Evolutionary conservation across 1,140 invertebrate species (phyloP), one percentile per base, ranked within the genome.

Genomic region (Callitettix versicolor): DNA sequence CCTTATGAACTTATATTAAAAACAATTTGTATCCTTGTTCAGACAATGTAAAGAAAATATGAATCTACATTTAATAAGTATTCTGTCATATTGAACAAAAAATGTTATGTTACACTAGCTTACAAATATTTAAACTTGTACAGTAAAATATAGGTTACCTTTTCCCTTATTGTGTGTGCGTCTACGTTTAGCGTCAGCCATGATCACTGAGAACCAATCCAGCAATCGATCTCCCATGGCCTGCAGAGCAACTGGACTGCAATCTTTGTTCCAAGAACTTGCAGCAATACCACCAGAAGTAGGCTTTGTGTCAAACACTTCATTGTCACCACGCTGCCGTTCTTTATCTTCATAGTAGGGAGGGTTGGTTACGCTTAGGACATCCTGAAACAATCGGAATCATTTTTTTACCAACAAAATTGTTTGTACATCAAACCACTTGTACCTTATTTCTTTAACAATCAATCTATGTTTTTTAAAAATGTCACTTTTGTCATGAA

Each of bases 191-290:
- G 76, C 74, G 64, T 92, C 87, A 33, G 84, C 79, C 87, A 91
- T 91, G 40, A 93, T 82, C 48, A 94, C 88, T 2, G 86, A 88
- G 70, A 95, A 95, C 91, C 91, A 94, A 72, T 94, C 90, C n/a
- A 94, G 71, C 51, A 94, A 73, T 3, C 91, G 79, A 73, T 91
- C 85, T 7, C 90, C 90, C 83, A 93, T 92, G 17, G 83, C 80
- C 59, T 89, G 85, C 57, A 91, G 73, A 43, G 87, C 84, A 52
- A 80, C 74, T 22, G 78, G 71, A 48, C 76, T 73, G 64, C 84
- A 87, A 58, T 81, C 80, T 34, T 67, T 66, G 59, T 58, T 57
- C 47, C 54, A 58, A 17, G 24, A 56, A 47, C 60, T 62, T 22
- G 64, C 61, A 9, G 26, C 3, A 4, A 30, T 4, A 58, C 69